phyloP scores from a whole-genome alignment of 2,113 vertebrate species.

The Sturnira hondurensis region DNA sequence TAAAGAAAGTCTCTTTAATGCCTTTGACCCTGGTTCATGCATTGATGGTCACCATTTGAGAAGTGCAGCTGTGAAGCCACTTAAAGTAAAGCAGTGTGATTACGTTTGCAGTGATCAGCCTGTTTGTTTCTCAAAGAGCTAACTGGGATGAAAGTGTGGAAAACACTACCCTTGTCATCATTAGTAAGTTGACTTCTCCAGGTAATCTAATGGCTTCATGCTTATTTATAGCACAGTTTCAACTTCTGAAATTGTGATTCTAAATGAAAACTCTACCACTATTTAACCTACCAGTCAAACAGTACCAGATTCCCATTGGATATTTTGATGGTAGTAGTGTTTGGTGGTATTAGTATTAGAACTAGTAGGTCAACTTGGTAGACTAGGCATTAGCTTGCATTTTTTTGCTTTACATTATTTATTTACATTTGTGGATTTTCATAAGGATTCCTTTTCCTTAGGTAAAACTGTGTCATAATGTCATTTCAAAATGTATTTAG shows the following conservation, averaged over 20 bases:
- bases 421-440: background rate
- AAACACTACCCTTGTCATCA: background rate
- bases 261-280: background rate
- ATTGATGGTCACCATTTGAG: conserved; percentile 37
- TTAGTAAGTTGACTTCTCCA: background rate
- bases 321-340: background rate
- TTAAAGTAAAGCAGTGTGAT: conserved; percentile 40
- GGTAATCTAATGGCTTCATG: background rate
- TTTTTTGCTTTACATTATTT: background rate
- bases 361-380: background rate
- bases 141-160: background rate
- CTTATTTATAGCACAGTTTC: background rate
- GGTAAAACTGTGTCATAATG: background rate
- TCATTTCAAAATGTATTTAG: background rate
- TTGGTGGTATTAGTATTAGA: background rate
- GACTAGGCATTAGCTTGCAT: background rate
- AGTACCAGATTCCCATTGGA: background rate
- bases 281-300: background rate
- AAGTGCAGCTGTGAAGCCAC: conserved; percentile 46
- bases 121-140: background rate
- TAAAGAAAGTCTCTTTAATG: conserved; percentile 44
- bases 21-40: conserved; percentile 55
- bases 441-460: background rate
- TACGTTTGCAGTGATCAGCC: conserved; percentile 17
- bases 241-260: background rate